Conservation (phyloP, 2,113 vertebrate species). For the Ceyx margarethae region DNA sequence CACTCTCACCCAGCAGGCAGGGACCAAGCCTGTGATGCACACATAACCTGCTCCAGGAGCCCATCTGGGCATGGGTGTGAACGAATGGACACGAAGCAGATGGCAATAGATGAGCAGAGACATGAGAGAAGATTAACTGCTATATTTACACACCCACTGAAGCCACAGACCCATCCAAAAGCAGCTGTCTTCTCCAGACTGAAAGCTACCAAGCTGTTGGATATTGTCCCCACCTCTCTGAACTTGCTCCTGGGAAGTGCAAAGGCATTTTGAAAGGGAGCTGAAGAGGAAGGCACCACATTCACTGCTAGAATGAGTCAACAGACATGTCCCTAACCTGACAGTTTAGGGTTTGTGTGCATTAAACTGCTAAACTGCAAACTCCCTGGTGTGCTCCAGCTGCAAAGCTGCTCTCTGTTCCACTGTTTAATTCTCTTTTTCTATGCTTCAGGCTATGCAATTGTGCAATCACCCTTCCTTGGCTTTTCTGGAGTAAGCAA, state of each 20-base stretch:
- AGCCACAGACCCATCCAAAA: slow-evolving; percentile 46
- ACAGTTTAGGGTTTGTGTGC: neutral
- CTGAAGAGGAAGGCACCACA: neutral
- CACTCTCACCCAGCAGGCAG: neutral
- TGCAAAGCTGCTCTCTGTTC: neutral
- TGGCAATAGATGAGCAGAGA: slow-evolving; percentile 19
- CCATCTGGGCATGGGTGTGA: neutral
- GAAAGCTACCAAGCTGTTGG: neutral
- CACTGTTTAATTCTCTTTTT: neutral
- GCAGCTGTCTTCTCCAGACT: slow-evolving; percentile 27
- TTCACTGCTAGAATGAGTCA: neutral
- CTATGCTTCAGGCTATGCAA: neutral
- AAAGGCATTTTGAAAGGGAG: slow-evolving; percentile 7
- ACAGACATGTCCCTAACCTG: neutral
- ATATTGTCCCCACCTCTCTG: neutral
- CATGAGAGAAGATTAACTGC: slow-evolving; percentile 11
- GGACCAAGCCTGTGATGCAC: neutral
- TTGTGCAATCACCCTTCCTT: neutral
- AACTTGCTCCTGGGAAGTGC: neutral
- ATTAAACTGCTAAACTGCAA: neutral
- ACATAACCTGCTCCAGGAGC: slow-evolving; percentile 37
- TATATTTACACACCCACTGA: slow-evolving; percentile 37
- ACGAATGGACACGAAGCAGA: slow-evolving; percentile 44
- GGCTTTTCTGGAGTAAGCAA: neutral
- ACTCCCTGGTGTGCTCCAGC: neutral